phyloP scores from a whole-genome alignment of 2,888 invertebrate genomes.

The Philaethria dido region DNA sequence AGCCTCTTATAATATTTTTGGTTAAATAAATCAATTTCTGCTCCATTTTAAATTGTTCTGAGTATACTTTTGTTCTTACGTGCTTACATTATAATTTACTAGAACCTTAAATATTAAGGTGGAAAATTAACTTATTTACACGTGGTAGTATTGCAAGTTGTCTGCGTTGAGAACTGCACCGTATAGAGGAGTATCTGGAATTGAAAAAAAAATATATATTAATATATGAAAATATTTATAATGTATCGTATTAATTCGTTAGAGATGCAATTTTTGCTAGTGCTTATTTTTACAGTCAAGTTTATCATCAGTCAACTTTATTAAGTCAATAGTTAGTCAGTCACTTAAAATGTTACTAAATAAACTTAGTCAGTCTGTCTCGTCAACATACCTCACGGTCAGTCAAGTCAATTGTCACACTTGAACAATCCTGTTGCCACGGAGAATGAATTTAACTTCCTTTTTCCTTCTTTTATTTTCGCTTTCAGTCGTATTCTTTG shows the following conservation, averaged over 20 bases:
- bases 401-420: slow-evolving; percentile 73
- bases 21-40: slow-evolving; percentile 17
- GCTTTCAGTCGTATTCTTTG: slow-evolving; percentile 56
- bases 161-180: slow-evolving; percentile 64
- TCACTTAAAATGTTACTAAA: slow-evolving; percentile 5
- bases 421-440: slow-evolving; percentile 79
- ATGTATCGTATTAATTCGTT: neutral
- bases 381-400: slow-evolving; percentile 51
- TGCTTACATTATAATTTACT: slow-evolving; percentile 4
- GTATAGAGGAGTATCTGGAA: slow-evolving; percentile 71
- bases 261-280: neutral
- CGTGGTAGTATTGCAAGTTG: slow-evolving; percentile 70
- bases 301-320: neutral
- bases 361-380: slow-evolving; percentile 26
- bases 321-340: slow-evolving; percentile 17
- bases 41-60: neutral
- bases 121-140: slow-evolving; percentile 47
- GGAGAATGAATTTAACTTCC: slow-evolving; percentile 74
- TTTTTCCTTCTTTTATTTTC: slow-evolving; percentile 66
- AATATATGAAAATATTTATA: neutral
- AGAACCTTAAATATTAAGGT: slow-evolving; percentile 16
- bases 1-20: slow-evolving; percentile 33
- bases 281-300: slow-evolving; percentile 4
- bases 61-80: slow-evolving; percentile 1
- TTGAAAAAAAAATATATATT: slow-evolving; percentile 26